phyloP scores from a whole-genome alignment of 2,888 invertebrate species.

The Lacanobia wlatinum region DNA sequence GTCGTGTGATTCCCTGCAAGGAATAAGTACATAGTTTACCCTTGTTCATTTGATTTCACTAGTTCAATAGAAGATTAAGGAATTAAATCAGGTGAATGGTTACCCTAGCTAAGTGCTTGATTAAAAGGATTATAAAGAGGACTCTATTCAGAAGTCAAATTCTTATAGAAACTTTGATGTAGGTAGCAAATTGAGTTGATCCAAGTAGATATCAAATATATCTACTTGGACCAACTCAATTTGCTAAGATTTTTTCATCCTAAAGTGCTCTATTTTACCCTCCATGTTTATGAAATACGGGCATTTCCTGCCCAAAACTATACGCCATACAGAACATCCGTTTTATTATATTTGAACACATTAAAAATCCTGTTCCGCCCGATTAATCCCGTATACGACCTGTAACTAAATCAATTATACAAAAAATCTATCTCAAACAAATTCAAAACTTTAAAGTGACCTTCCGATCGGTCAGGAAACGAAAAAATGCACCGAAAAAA shows the following conservation, averaged over 20 bases:
- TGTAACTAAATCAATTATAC: slow-evolving; percentile 82
- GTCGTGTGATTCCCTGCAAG: not conserved
- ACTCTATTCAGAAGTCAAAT: not conserved
- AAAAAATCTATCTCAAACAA: slow-evolving; percentile 76
- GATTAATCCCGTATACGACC: slow-evolving; percentile 81
- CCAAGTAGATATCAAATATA: too few species aligned
- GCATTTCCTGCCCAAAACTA: slow-evolving; percentile 66
- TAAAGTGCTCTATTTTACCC: slow-evolving; percentile 6
- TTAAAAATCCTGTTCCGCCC: slow-evolving; percentile 79
- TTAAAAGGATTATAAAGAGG: not conserved
- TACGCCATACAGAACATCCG: slow-evolving; percentile 80
- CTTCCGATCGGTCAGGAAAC: slow-evolving; percentile 86
- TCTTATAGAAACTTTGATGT: not conserved
- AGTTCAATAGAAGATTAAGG: slow-evolving; percentile 33
- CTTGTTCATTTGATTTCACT: slow-evolving; percentile 1
- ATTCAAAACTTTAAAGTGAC: slow-evolving; percentile 85
- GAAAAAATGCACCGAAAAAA: slow-evolving; percentile 72
- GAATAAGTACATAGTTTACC: slow-evolving; percentile 4
- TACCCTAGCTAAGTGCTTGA: slow-evolving; percentile 12
- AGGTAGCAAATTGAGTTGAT: too few species aligned
- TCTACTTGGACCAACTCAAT: not conserved
- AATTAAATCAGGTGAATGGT: slow-evolving; percentile 28
- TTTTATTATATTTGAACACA: slow-evolving; percentile 77
- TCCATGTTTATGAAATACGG: slow-evolving; percentile 35
- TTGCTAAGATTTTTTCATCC: not conserved